Conservation (phyloP, 2,888 invertebrate species). For the Lamproptera curius region DNA sequence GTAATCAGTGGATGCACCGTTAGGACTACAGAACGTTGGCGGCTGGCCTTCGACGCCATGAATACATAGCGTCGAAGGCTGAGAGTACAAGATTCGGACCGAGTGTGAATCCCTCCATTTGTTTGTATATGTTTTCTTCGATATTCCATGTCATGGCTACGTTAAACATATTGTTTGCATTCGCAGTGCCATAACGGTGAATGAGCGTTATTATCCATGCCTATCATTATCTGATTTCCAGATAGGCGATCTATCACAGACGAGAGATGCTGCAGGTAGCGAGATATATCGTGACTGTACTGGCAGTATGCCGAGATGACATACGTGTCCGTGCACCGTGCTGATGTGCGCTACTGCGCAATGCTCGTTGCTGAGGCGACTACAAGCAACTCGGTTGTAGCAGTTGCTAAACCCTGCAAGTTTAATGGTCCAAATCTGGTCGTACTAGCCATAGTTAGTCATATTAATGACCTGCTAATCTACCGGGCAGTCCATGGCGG, state of each 20-base stretch:
- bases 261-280: neutral
- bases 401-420: neutral
- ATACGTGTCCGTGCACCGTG: neutral
- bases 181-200: neutral
- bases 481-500: conserved; percentile 23
- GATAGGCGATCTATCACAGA: neutral
- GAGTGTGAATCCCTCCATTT: neutral
- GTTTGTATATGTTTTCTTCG: too few species aligned
- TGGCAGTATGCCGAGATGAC: neutral
- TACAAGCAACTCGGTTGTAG: neutral
- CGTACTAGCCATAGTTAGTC: neutral
- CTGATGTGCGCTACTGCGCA: neutral
- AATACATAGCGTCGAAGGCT: too few species aligned
- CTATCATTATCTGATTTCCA: neutral
- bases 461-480: conserved; percentile 17
- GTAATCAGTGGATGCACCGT: neutral
- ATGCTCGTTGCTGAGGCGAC: neutral
- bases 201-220: neutral
- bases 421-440: neutral
- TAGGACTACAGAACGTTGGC: neutral
- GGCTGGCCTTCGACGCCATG: neutral
- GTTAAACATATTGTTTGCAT: neutral
- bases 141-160: neutral
- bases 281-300: conserved; percentile 1
- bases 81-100: neutral